A percentile compares a stretch with the other conserved stretches of the same genome.
phyloP scores from a whole-genome alignment of 2,113 vertebrate species.

The Haplochromis vanheusdeni region DNA sequence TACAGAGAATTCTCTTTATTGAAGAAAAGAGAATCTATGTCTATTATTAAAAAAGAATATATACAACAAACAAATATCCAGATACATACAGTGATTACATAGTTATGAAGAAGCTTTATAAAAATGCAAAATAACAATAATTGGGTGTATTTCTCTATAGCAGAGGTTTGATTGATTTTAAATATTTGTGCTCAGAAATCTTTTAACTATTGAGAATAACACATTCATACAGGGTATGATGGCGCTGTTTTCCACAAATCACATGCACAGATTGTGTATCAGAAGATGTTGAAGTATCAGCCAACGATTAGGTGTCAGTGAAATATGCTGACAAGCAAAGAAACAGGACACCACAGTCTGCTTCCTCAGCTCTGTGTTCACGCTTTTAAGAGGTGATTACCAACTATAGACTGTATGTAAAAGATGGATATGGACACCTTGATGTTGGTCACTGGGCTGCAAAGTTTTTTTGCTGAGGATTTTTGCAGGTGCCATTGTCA shows the following conservation, averaged over 20 bases:
- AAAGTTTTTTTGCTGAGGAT: background rate
- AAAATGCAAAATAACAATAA: background rate
- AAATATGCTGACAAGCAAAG: background rate
- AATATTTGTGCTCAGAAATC: background rate
- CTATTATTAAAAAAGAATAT: background rate
- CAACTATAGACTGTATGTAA: background rate
- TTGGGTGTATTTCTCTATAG: background rate
- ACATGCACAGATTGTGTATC: background rate
- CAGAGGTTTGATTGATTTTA: background rate
- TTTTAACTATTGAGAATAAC: background rate
- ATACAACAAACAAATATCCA: background rate
- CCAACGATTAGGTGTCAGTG: background rate
- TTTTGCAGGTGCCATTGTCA: background rate
- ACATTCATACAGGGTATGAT: background rate
- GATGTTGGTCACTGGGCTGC: background rate
- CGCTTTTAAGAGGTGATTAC: background rate
- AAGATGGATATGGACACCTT: background rate
- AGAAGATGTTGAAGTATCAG: background rate
- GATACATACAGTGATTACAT: background rate
- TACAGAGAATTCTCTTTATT: background rate
- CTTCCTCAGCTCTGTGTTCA: background rate
- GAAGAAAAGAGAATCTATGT: background rate
- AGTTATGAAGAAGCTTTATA: background rate
- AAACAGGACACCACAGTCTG: background rate
- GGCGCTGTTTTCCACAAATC: background rate